A percentile compares a stretch with the other conserved stretches of the same genome.
phyloP scores from a whole-genome alignment of 1,140 invertebrate genomes.

The Thaumetopoea pityocampa region DNA sequence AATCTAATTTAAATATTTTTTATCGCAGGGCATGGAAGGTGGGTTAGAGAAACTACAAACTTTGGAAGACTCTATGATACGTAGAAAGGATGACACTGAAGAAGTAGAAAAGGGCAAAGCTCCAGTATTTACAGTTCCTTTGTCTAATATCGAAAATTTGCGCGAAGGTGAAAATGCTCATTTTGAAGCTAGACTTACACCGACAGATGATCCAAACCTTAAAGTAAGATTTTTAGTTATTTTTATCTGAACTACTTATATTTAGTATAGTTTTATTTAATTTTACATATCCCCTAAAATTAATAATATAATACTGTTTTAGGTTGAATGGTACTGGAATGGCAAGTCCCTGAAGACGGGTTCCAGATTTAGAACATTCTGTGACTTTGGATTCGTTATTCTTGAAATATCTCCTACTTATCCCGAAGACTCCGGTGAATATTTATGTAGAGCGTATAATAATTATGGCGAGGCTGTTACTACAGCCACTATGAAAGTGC shows the following conservation, averaged over 20 bases:
- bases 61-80: slow-evolving; percentile 90
- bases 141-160: slow-evolving; percentile 90
- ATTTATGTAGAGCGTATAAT: slow-evolving; percentile 92
- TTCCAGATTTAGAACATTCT: slow-evolving; percentile 94
- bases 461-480: slow-evolving; percentile 96
- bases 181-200: slow-evolving; percentile 94
- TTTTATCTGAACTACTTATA: slow-evolving; percentile 1
- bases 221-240: slow-evolving; percentile 77
- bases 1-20: slow-evolving; percentile 14
- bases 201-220: slow-evolving; percentile 95
- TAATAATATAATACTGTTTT: slow-evolving; percentile 18
- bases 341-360: slow-evolving; percentile 92
- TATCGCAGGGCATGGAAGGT: slow-evolving; percentile 90
- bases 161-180: slow-evolving; percentile 95
- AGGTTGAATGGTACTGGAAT: slow-evolving; percentile 97
- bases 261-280: neutral
- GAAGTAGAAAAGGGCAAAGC: slow-evolving; percentile 87
- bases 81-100: slow-evolving; percentile 81
- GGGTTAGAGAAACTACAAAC: slow-evolving; percentile 94
- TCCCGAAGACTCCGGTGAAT: slow-evolving; percentile 95
- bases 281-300: neutral
- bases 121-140: slow-evolving; percentile 92
- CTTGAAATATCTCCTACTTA: slow-evolving; percentile 96
- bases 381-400: slow-evolving; percentile 96
- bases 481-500: slow-evolving; percentile 92